Percentiles rank a stretch among this genome's conserved stretches.
phyloP scores from a whole-genome alignment of 1,140 invertebrate genomes.

The Copidosoma floridanum region DNA sequence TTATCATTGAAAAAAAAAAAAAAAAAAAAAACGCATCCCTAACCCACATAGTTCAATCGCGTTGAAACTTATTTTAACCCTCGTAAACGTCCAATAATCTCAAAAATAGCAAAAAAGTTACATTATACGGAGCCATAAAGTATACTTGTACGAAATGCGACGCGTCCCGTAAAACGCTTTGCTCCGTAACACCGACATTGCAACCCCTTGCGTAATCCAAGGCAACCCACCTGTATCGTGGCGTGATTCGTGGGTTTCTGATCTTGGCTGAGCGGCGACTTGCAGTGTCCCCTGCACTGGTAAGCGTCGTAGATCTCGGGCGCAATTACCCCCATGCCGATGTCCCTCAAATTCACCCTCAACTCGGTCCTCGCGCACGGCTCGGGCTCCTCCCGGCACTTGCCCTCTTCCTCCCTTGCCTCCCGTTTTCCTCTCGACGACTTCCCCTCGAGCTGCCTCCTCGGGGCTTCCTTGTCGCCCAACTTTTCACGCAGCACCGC shows the following conservation, averaged over 20 bases:
- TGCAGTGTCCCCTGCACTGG: slow-evolving; percentile 65
- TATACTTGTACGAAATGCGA: too few relatives aligned
- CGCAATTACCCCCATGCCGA: slow-evolving; percentile 67
- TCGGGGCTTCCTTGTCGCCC: neutral
- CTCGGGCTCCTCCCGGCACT: neutral
- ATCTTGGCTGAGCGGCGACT: slow-evolving; percentile 56
- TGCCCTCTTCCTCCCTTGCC: neutral
- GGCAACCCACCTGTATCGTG: slow-evolving; percentile 54
- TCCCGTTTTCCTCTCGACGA: neutral
- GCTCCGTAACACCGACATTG: too few relatives aligned
- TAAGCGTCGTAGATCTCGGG: slow-evolving; percentile 68
- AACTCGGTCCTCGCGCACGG: slow-evolving; percentile 55
- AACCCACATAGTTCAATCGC: too few relatives aligned
- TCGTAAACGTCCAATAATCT: too few relatives aligned
- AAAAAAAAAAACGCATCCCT: too few relatives aligned
- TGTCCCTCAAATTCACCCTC: slow-evolving; percentile 63
- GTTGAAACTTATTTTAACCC: too few relatives aligned
- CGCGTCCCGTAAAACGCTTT: too few relatives aligned
- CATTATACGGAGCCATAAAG: too few relatives aligned
- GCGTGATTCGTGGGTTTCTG: slow-evolving; percentile 66
- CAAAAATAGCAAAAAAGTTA: too few relatives aligned
- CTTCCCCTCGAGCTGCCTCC: neutral
- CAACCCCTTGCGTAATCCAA: too few relatives aligned
- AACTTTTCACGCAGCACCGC: slow-evolving; percentile 34
- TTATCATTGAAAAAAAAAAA: too few relatives aligned